phyloP scores from a whole-genome alignment of 2,113 vertebrate genomes.

The Tricholaema leucomelas region DNA sequence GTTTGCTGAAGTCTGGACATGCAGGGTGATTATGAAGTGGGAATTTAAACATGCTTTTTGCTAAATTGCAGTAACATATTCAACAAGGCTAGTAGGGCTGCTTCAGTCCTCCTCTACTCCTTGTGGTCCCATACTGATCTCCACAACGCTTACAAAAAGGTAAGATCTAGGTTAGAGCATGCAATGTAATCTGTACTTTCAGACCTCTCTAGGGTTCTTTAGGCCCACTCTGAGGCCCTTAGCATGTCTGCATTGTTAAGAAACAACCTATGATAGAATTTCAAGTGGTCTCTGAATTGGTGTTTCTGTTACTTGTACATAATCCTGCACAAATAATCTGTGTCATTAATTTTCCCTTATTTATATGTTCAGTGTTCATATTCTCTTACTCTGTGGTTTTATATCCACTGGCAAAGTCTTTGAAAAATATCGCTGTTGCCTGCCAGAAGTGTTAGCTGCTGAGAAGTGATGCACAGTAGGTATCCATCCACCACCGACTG shows the following conservation, averaged over 20 bases:
- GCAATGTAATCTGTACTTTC: neutral
- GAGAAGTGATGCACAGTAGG: neutral
- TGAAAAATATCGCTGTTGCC: neutral
- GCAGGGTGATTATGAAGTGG: neutral
- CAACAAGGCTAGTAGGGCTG: conserved; percentile 80
- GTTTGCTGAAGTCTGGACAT: neutral
- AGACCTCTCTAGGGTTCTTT: neutral
- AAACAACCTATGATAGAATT: neutral
- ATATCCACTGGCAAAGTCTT: neutral
- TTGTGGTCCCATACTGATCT: conserved; percentile 87
- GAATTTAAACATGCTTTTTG: neutral
- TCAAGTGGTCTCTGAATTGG: neutral
- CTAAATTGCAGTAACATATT: conserved; percentile 62
- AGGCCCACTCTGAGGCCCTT: neutral
- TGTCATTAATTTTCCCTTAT: neutral
- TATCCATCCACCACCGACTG: neutral
- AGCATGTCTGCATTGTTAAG: neutral
- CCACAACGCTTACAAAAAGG: conserved; percentile 84
- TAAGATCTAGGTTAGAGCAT: conserved; percentile 53
- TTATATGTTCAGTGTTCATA: neutral
- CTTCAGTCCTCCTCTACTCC: conserved; percentile 83
- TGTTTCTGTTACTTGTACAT: neutral
- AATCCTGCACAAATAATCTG: neutral
- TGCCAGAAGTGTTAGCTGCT: neutral
- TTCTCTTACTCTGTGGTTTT: neutral